These are phyloP conservation scores for Lampropteryx suffumata DNA, from an alignment of 2,888 invertebrate species.

Conservation along the genomic window DNA sequence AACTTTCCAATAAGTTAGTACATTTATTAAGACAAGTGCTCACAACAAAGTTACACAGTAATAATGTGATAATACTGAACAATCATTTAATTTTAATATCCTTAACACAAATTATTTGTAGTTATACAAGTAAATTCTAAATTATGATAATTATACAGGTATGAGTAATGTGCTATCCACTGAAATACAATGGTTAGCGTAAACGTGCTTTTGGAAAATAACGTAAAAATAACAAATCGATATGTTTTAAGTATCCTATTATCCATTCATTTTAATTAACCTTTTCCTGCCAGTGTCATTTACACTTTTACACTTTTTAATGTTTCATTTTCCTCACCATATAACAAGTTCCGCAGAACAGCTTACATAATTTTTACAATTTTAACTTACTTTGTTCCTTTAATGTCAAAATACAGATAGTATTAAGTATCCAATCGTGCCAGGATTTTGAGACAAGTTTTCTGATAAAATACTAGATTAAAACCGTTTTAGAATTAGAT, in stretches of 20 bases:
- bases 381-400: conserved; percentile 13
- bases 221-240: conserved; percentile 36
- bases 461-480: conserved; percentile 31
- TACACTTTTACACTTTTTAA: conserved; percentile 21
- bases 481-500: conserved; percentile 41
- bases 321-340: conserved; percentile 20
- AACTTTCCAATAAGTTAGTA: conserved; percentile 11
- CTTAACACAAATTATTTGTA: conserved; percentile 14
- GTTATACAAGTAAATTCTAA: conserved; percentile 7
- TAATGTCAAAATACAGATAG: not conserved
- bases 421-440: conserved; percentile 1
- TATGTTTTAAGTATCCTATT: conserved; percentile 41
- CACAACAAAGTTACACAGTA: conserved; percentile 21
- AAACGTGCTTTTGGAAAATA: conserved; percentile 32
- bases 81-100: conserved; percentile 4
- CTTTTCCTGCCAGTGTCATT: conserved; percentile 36
- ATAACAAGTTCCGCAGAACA: conserved; percentile 31
- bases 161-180: conserved; percentile 10
- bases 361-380: conserved; percentile 23
- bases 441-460: conserved; percentile 8
- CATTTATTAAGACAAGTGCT: conserved; percentile 15
- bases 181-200: conserved; percentile 18
- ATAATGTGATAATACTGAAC: conserved; percentile 3
- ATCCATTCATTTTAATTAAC: conserved; percentile 11
- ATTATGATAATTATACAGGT: conserved; percentile 14